These are phyloP conservation scores for Monopis laevigella DNA, from an alignment of 2,888 invertebrate species.

Conservation along the genomic window DNA sequence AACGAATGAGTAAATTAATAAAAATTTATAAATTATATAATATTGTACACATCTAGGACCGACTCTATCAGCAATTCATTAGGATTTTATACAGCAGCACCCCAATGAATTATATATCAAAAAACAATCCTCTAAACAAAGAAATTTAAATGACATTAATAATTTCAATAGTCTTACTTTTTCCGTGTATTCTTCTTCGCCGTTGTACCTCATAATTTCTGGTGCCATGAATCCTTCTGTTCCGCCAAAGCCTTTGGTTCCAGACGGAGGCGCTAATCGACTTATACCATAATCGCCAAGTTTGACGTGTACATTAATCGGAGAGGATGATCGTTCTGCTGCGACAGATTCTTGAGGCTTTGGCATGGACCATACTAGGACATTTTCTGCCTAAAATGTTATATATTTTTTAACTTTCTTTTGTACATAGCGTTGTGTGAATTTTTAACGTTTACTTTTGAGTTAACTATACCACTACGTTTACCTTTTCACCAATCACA, in stretches of 20 bases:
- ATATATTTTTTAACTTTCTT: too few species aligned
- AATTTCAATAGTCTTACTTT: conserved; percentile 68
- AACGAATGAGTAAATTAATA: too few species aligned
- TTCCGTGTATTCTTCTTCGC: conserved; percentile 98
- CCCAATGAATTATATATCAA: too few species aligned
- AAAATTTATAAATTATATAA: too few species aligned
- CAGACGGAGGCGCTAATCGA: conserved; percentile 85
- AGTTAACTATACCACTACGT: too few species aligned
- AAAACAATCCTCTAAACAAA: background rate
- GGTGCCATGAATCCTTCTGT: conserved; percentile 99
- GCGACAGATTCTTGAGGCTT: conserved; percentile 69
- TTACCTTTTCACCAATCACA: too few species aligned
- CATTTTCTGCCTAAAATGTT: conserved; percentile 97
- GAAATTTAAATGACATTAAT: background rate
- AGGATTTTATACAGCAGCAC: too few species aligned
- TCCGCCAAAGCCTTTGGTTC: conserved; percentile 97
- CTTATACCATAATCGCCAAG: conserved; percentile 98
- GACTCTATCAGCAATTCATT: too few species aligned
- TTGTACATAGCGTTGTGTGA: too few species aligned
- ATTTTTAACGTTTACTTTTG: too few species aligned
- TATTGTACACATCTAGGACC: too few species aligned
- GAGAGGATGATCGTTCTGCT: conserved; percentile 62
- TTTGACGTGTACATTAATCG: conserved; percentile 80
- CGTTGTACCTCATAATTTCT: conserved; percentile 97
- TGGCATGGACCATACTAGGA: conserved; percentile 97